Evolutionary conservation across 2,113 vertebrate genomes (phyloP), one percentile per base, ranked within the genome.

Genomic region (Ascaphus truei): DNA sequence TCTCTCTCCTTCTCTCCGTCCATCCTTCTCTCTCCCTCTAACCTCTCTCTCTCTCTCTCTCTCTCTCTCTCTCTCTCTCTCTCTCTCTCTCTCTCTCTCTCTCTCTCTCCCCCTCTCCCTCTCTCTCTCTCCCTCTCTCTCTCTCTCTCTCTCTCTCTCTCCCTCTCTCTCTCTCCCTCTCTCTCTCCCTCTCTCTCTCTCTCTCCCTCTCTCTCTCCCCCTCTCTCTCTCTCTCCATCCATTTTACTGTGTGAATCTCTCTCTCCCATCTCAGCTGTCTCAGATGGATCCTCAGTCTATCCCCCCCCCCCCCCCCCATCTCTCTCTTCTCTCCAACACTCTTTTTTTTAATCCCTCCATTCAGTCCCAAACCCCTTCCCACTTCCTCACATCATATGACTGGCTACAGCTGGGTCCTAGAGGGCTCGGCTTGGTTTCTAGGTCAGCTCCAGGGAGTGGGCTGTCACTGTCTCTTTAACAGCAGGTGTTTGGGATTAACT

Each of bases 341-440:
- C 23, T 8, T n/a, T 2, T 22, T 22, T 39, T 1, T 36, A 20
- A 10, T 25, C 45, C 47, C 16, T 39, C 23, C 23, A 37, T 27
- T n/a, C 16, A 25, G 31, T 39, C 23, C 23, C n/a, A n/a, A n/a
- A n/a, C n/a, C n/a, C n/a, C n/a, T n/a, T n/a, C n/a, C n/a, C n/a
- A n/a, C n/a, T 29, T 56, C 33, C 52, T 8, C 12, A 4, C 22
- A 15, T 58, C 65, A 58, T 26, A 20, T 68, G 65, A 45, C 23
- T 22, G 29, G 12, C 30, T n/a, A 29, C 31, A 48, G 41, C 55
- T 48, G 65, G 65, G 65, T 68, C 53, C 65, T 59, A 68, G 31
- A 59, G 52, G 18, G 53, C 27, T 39, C 2, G 48, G 47, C 26
- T 59, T 48, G 53, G 65, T 68, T 68, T 68, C 53, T 68, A 68